Conservation (phyloP, 2,888 invertebrate species). For the Melitaea athalia region DNA sequence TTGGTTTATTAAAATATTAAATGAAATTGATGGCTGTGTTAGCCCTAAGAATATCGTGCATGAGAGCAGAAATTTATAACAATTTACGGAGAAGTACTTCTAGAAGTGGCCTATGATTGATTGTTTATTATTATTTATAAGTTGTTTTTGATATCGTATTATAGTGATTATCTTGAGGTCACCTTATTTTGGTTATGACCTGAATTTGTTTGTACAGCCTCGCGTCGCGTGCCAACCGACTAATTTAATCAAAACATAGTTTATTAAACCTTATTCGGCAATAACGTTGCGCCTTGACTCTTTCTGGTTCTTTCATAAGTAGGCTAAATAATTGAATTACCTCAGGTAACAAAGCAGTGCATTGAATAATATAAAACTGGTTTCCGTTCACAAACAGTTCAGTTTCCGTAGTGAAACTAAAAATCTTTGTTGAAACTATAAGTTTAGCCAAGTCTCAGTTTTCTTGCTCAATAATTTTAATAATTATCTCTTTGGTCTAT, state of each 20-base stretch:
- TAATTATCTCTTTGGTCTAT: too few species aligned
- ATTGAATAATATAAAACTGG: slow-evolving; percentile 14
- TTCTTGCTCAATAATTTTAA: too few species aligned
- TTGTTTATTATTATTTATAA: slow-evolving; percentile 29
- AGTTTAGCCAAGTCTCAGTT: too few species aligned
- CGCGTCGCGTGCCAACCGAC: slow-evolving; percentile 74
- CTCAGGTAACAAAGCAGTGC: slow-evolving; percentile 3
- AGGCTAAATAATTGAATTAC: slow-evolving; percentile 25
- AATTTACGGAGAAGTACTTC: slow-evolving; percentile 15
- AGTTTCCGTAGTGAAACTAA: neutral
- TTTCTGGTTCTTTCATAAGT: slow-evolving; percentile 19
- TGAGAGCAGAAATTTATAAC: neutral
- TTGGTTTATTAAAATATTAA: neutral
- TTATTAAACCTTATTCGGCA: slow-evolving; percentile 74
- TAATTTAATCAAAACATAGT: slow-evolving; percentile 79
- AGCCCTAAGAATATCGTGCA: neutral
- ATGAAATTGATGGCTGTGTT: neutral
- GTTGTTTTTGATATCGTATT: slow-evolving; percentile 39
- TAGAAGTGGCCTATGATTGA: slow-evolving; percentile 30
- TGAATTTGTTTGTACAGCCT: slow-evolving; percentile 57
- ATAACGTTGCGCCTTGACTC: slow-evolving; percentile 59
- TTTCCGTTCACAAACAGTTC: neutral
- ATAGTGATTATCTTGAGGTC: slow-evolving; percentile 37
- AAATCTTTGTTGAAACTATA: neutral
- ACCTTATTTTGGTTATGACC: slow-evolving; percentile 56